These are phyloP conservation scores for Ctenopoma kingsleyae DNA, from an alignment of 2,797 vertebrate species.

Conservation along the genomic window DNA sequence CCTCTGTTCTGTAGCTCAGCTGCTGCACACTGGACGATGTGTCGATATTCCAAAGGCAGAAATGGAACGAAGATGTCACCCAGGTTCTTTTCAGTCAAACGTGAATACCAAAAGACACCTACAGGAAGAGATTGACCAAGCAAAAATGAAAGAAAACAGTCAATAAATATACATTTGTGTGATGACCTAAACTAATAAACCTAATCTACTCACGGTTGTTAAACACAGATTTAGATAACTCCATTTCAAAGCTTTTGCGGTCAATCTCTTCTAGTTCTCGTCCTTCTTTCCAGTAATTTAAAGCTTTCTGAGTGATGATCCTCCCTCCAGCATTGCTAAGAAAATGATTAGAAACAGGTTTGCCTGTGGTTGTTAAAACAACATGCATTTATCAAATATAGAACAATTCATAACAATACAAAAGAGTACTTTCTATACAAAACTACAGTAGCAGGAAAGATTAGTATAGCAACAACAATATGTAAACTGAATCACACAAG, in stretches of 20 bases:
- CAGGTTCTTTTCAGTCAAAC: constrained; percentile 91
- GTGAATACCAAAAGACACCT: constrained; percentile 93
- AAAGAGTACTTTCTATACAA: too few species aligned
- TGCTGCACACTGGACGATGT: constrained; percentile 88
- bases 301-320: constrained; percentile 84
- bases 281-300: constrained; percentile 91
- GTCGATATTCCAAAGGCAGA: constrained; percentile 91
- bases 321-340: constrained; percentile 92
- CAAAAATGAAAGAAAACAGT: background rate
- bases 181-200: too few species aligned
- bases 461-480: too few species aligned
- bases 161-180: too few species aligned
- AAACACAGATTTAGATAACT: constrained; percentile 88
- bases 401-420: too few species aligned
- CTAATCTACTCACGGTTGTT: constrained; percentile 90
- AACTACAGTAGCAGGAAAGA: too few species aligned
- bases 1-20: constrained; percentile 86
- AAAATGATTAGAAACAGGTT: constrained; percentile 2
- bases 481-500: too few species aligned
- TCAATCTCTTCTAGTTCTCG: constrained; percentile 86
- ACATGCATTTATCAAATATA: too few species aligned
- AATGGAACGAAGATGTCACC: constrained; percentile 95
- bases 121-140: background rate
- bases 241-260: constrained; percentile 88
- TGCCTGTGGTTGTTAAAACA: too few species aligned